A percentile compares a stretch with the other conserved stretches of the same genome.
Evolutionary conservation across 2,888 invertebrate species (phyloP).

Genomic region (Thecophora atra): DNA sequence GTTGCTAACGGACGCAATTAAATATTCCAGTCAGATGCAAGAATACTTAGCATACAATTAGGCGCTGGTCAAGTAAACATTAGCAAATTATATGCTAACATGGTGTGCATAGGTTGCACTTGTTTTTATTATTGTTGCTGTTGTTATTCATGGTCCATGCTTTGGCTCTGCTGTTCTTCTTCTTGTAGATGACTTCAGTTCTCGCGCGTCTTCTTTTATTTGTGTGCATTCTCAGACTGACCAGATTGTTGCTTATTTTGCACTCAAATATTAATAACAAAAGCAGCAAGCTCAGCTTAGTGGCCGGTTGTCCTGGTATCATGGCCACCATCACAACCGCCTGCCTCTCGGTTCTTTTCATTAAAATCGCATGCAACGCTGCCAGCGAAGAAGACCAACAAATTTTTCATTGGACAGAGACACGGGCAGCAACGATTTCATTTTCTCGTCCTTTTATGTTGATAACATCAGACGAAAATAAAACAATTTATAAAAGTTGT

Average conservation of each 20-base stretch:
- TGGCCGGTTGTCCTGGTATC: too few species aligned
- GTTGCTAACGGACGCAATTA: conserved; percentile 42
- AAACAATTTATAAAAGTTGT: conserved; percentile 31
- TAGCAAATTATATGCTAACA: conserved; percentile 58
- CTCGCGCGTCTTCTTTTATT: conserved; percentile 6
- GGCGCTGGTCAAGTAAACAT: conserved; percentile 57
- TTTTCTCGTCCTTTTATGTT: conserved; percentile 35
- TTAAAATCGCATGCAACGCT: conserved; percentile 10
- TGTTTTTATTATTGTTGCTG: conserved; percentile 6
- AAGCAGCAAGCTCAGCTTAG: conserved; percentile 11
- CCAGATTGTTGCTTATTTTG: conserved; percentile 46
- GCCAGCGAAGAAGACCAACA: background rate
- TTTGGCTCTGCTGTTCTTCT: conserved; percentile 33
- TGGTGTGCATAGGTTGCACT: conserved; percentile 43
- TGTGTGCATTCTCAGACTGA: background rate
- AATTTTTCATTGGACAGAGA: conserved; percentile 44
- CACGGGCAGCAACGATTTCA: conserved; percentile 43
- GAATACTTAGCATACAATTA: conserved; percentile 58
- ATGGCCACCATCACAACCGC: background rate
- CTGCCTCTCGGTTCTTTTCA: background rate
- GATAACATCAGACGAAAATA: conserved; percentile 43
- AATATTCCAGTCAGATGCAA: conserved; percentile 49
- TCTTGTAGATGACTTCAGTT: background rate
- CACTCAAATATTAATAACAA: conserved; percentile 40
- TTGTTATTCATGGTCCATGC: background rate